Conservation (phyloP, 92 coral and sea anemone species). For the Zoanthus sansibaricus region DNA sequence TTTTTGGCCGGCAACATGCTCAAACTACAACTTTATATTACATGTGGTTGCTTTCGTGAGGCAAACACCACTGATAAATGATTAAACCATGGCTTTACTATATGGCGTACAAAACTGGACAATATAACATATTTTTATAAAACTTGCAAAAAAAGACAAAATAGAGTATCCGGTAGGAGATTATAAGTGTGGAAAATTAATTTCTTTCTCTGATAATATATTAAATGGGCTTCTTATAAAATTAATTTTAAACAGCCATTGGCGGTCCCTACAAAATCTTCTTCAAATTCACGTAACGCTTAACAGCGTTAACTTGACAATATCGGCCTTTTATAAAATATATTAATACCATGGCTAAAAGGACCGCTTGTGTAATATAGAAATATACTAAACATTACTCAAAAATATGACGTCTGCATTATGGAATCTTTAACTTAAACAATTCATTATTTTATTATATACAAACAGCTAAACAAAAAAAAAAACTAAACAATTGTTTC, state of each 20-base stretch:
- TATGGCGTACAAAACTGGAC: no score
- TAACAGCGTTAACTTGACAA: not conserved
- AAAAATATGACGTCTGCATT: not conserved
- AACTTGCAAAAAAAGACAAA: no score
- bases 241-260: not conserved
- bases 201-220: no score
- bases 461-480: not conserved
- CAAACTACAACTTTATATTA: no score
- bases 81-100: no score
- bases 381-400: not conserved
- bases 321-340: not conserved
- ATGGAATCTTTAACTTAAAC: not conserved
- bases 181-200: no score
- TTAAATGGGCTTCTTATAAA: not conserved
- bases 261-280: not conserved
- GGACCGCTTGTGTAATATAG: not conserved
- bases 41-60: no score
- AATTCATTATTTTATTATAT: not conserved
- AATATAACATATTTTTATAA: no score
- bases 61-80: no score
- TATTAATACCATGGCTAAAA: not conserved
- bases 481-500: not conserved
- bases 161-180: no score
- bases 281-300: not conserved
- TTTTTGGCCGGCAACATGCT: no score